phyloP scores from a whole-genome alignment of 1,140 invertebrate genomes.

The Colletes gigas region DNA sequence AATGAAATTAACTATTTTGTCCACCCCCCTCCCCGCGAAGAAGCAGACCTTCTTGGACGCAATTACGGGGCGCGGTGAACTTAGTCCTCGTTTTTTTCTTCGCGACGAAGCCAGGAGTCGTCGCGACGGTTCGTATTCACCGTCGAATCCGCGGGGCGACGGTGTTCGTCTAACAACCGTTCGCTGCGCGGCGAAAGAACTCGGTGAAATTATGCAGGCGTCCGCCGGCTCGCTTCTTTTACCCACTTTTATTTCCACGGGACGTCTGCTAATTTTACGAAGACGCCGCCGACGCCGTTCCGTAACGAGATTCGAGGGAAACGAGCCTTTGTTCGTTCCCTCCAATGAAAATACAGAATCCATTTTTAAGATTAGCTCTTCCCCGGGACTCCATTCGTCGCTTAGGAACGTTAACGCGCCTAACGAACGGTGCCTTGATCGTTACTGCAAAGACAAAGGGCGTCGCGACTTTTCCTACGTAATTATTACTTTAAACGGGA shows the following conservation, averaged over 20 bases:
- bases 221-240: too few relatives aligned
- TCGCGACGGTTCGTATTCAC: background rate
- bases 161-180: background rate
- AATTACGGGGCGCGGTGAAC: background rate
- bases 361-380: constrained; percentile 31
- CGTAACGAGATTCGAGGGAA: constrained; percentile 2
- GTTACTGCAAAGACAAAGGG: too few relatives aligned
- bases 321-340: constrained; percentile 6
- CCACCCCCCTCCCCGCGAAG: constrained; percentile 1
- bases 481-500: too few relatives aligned
- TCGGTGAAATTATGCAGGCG: background rate
- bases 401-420: too few relatives aligned
- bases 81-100: constrained; percentile 4
- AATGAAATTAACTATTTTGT: constrained; percentile 56
- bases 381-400: too few relatives aligned
- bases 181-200: background rate
- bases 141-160: background rate
- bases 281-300: too few relatives aligned
- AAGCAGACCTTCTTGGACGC: background rate
- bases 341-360: constrained; percentile 5
- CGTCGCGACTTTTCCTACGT: too few relatives aligned
- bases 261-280: background rate
- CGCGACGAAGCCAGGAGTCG: too few relatives aligned
- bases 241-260: background rate
- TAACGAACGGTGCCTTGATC: background rate